Percentiles rank a stretch among this genome's conserved stretches.
These are phyloP conservation scores for Raphicerus campestris DNA, from an alignment of 2,113 vertebrate genomes.

Conservation along the genomic window DNA sequence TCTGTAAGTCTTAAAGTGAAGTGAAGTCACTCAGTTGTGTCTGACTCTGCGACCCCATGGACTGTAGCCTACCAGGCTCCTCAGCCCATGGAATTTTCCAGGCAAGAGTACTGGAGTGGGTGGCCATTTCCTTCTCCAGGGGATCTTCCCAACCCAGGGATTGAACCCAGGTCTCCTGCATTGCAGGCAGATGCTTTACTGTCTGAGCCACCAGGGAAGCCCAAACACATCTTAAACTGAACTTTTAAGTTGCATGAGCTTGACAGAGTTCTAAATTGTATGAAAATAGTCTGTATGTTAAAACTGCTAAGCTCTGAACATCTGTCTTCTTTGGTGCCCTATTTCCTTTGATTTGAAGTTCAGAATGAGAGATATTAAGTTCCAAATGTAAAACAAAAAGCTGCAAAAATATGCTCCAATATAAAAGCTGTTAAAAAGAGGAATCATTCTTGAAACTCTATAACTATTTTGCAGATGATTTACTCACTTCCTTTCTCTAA, in stretches of 20 bases:
- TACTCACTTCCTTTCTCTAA: conserved; percentile 13
- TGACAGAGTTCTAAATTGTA: neutral
- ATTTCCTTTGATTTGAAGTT: conserved; percentile 45
- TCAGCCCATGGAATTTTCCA: neutral
- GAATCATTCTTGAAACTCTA: conserved; percentile 37
- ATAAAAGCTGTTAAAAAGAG: neutral
- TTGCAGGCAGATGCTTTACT: neutral
- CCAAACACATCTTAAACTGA: neutral
- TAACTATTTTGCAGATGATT: conserved; percentile 21
- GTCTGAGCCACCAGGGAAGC: neutral
- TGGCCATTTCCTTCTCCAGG: neutral
- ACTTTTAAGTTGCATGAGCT: neutral
- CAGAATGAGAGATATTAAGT: neutral
- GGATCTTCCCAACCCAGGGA: neutral
- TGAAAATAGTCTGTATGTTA: conserved; percentile 19
- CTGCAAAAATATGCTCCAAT: neutral
- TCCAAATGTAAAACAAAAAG: conserved; percentile 41
- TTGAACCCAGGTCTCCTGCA: accelerated
- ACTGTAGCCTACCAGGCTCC: neutral
- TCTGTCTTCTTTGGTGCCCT: neutral
- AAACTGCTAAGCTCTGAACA: conserved; percentile 32
- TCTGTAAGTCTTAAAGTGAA: neutral
- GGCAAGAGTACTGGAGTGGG: neutral
- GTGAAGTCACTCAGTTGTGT: neutral
- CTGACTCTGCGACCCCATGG: neutral